These are phyloP conservation scores for Anthopleura sola DNA, from an alignment of 64 coral and sea anemone species.

Conservation along the genomic window DNA sequence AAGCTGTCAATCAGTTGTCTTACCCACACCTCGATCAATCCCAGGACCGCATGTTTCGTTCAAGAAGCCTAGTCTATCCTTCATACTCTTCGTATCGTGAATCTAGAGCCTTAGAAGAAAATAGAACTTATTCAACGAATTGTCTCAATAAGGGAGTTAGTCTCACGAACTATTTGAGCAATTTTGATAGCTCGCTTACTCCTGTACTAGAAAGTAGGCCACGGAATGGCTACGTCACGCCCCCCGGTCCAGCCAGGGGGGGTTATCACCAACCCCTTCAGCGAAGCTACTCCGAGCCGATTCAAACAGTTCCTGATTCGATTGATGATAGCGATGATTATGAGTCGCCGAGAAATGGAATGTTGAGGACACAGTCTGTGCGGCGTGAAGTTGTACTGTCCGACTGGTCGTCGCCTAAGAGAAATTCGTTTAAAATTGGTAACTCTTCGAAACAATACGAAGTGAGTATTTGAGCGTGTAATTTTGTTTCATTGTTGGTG, in stretches of 20 bases:
- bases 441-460: background rate
- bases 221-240: background rate
- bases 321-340: background rate
- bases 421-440: conserved; percentile 4
- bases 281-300: background rate
- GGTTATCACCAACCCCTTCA: conserved; percentile 3
- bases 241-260: background rate
- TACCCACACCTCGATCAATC: background rate
- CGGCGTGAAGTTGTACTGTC: background rate
- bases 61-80: background rate
- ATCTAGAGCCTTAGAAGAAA: background rate
- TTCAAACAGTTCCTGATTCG: background rate
- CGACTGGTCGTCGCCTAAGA: background rate
- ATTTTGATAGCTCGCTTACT: conserved; percentile 16
- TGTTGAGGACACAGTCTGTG: background rate
- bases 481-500: no score
- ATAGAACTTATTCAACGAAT: background rate
- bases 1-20: conserved; percentile 12
- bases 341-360: background rate
- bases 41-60: background rate
- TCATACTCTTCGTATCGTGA: conserved; percentile 12
- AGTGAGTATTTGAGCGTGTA: background rate
- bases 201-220: background rate
- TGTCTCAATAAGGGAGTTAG: conserved; percentile 4
- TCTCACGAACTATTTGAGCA: conserved; percentile 19